Evolutionary conservation across 2,113 vertebrate species (phyloP).

Genomic region (Limnothrissa miodon): DNA sequence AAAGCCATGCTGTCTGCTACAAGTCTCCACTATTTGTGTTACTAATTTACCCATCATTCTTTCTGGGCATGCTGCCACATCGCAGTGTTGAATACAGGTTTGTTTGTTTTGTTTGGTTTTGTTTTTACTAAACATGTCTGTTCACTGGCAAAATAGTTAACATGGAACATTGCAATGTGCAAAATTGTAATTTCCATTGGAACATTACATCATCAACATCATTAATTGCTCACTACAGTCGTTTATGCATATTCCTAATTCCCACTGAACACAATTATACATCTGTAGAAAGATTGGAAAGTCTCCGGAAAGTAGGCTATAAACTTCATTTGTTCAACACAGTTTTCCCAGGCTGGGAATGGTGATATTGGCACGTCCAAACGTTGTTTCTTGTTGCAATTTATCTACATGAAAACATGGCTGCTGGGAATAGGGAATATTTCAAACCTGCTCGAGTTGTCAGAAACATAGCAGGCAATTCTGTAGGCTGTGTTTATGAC

Average conservation of each 20-base stretch:
- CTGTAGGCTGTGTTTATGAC: constrained; percentile 15
- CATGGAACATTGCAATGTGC: neutral
- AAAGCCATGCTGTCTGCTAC: neutral
- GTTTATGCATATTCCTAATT: neutral
- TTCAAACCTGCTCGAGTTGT: neutral
- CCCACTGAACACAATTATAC: neutral
- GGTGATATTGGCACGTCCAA: neutral
- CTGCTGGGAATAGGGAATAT: neutral
- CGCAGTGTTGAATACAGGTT: neutral
- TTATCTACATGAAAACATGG: constrained; percentile 11
- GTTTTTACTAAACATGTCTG: neutral
- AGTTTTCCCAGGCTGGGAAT: neutral
- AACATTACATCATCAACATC: too few relatives aligned
- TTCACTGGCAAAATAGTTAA: neutral
- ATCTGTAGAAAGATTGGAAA: neutral
- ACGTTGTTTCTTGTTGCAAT: neutral
- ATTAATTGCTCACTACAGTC: neutral
- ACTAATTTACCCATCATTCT: neutral
- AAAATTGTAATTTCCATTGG: neutral
- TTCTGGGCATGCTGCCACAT: neutral
- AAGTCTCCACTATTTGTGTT: neutral
- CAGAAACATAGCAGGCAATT: neutral
- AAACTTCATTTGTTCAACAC: neutral
- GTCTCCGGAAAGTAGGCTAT: neutral
- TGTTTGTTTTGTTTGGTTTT: neutral